A percentile compares a stretch with the other conserved stretches of the same genome.
phyloP scores from a whole-genome alignment of 2,797 vertebrate genomes.

The Galago senegalensis region DNA sequence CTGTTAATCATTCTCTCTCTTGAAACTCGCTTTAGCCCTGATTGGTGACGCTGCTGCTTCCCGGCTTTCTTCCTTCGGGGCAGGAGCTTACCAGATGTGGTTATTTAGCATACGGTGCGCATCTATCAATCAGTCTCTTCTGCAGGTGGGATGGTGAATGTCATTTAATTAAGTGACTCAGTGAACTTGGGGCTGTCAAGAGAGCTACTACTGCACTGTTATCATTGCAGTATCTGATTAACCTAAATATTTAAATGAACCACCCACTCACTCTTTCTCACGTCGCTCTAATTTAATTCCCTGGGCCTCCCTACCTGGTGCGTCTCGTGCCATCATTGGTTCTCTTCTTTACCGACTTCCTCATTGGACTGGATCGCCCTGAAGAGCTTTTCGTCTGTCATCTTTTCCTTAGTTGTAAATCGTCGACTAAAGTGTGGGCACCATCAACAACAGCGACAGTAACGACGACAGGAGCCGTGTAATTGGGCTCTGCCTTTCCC shows the following conservation, averaged over 20 bases:
- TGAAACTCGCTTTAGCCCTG: not conserved
- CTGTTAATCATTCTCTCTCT: not conserved
- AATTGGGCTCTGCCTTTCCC: not conserved
- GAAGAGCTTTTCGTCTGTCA: not conserved
- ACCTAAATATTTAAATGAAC: constrained; percentile 9
- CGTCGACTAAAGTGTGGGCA: not conserved
- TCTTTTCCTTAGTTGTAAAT: not conserved
- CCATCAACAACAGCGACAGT: not conserved
- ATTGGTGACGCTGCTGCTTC: not conserved
- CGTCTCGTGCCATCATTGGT: not conserved
- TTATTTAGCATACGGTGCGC: not conserved
- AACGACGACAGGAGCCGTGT: not conserved
- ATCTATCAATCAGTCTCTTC: not conserved
- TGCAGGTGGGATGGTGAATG: not conserved
- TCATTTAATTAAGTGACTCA: not conserved
- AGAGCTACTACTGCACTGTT: not conserved
- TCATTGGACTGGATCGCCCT: not conserved
- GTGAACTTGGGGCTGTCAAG: not conserved
- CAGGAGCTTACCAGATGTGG: not conserved
- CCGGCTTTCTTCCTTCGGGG: not conserved
- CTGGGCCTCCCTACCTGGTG: not conserved
- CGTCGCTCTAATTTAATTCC: not conserved
- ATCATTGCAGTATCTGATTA: not conserved
- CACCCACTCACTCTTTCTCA: not conserved
- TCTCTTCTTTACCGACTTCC: not conserved